A percentile compares a stretch with the other conserved stretches of the same genome.
Evolutionary conservation across 2,113 vertebrate species (phyloP).

Genomic region (human): DNA sequence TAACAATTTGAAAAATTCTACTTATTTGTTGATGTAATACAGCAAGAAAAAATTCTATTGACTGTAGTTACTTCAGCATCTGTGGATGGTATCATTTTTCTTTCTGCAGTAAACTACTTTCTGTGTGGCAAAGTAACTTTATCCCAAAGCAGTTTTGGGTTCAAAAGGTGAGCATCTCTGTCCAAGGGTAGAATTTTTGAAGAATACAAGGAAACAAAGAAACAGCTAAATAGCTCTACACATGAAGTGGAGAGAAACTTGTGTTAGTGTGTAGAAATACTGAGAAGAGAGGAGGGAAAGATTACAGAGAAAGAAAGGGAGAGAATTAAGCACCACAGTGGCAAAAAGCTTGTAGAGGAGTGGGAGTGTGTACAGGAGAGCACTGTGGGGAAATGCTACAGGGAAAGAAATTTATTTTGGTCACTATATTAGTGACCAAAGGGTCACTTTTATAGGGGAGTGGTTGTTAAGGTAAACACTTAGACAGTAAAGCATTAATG

Average conservation of each 20-base stretch:
- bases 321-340: not conserved
- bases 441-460: not conserved
- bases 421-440: not conserved
- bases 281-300: not conserved
- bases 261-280: not conserved
- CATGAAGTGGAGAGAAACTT: not conserved
- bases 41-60: not conserved
- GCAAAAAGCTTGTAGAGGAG: not conserved
- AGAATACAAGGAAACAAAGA: not conserved
- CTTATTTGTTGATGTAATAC: not conserved
- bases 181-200: not conserved
- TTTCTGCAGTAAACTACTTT: not conserved
- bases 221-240: not conserved
- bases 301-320: not conserved
- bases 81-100: not conserved
- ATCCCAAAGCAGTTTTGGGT: not conserved
- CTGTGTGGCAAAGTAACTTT: not conserved
- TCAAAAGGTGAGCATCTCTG: not conserved
- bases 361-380: not conserved
- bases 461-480: not conserved
- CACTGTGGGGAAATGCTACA: not conserved
- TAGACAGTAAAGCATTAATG: not conserved
- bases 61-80: not conserved
- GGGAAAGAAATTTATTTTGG: not conserved
- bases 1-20: not conserved